Evolutionary conservation across 2,888 invertebrate genomes (phyloP).

Genomic region (Parapristionchus giblindavisi): DNA sequence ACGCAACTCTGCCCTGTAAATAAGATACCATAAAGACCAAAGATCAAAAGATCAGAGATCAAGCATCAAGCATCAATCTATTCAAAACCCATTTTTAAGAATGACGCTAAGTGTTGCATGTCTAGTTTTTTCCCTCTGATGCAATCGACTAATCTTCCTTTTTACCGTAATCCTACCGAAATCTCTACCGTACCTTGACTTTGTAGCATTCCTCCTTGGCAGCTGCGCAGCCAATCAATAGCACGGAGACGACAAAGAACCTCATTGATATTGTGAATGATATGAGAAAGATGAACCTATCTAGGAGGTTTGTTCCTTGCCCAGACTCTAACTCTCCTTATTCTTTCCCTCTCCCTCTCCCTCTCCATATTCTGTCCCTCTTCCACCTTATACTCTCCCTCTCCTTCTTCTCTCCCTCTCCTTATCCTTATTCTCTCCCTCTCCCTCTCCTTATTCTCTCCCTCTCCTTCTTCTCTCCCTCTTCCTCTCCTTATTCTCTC

Average conservation of each 20-base stretch:
- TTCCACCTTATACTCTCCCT: constrained; percentile 12
- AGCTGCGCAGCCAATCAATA: not conserved
- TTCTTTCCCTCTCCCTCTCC: not conserved
- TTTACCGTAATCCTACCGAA: no score
- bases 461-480: not conserved
- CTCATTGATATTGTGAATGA: constrained; percentile 1
- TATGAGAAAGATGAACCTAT: not conserved
- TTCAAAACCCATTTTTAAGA: no score
- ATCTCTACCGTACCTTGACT: not conserved
- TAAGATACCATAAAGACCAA: not conserved
- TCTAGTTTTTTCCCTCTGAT: no score
- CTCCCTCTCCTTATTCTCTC: not conserved
- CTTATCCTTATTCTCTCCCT: not conserved
- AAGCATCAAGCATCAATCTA: no score
- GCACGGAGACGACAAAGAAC: not conserved
- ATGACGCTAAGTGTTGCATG: no score
- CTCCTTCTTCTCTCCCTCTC: constrained; percentile 4
- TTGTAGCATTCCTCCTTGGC: constrained; percentile 16
- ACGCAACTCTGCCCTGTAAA: constrained; percentile 24
- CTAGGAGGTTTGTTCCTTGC: not conserved
- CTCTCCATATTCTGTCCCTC: constrained; percentile 9
- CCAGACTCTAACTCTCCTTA: not conserved
- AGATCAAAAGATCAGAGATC: no score
- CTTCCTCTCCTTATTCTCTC: constrained; percentile 10
- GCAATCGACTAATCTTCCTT: no score